These are phyloP conservation scores for Drosophila fulvimacula DNA, from an alignment of 2,888 invertebrate species.

Conservation along the genomic window DNA sequence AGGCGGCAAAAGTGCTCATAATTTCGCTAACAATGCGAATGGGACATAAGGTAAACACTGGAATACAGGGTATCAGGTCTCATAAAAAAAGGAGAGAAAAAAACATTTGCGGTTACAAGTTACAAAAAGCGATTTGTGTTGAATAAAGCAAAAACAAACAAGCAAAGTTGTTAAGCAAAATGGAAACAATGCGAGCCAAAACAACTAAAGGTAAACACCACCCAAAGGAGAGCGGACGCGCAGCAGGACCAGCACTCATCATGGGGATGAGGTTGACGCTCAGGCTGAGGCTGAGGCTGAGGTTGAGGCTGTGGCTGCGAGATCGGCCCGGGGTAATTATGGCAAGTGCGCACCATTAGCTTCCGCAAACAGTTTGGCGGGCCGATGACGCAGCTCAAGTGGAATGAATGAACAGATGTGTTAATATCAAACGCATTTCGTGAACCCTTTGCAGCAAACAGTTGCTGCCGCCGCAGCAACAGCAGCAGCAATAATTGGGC, in stretches of 20 bases:
- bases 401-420: conserved; percentile 85
- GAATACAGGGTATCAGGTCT: conserved; percentile 19
- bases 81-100: conserved; percentile 12
- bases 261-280: conserved; percentile 18
- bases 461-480: conserved; percentile 52
- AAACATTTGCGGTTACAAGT: conserved; percentile 70
- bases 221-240: conserved; percentile 13
- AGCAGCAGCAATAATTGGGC: conserved; percentile 72
- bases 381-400: conserved; percentile 76
- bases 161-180: conserved; percentile 65
- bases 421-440: conserved; percentile 83
- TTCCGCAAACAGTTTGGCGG: conserved; percentile 70
- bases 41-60: conserved; percentile 48
- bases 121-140: conserved; percentile 73
- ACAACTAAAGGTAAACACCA: conserved; percentile 62
- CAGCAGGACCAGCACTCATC: conserved; percentile 8
- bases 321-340: conserved; percentile 68
- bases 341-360: conserved; percentile 81
- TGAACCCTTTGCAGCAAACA: conserved; percentile 80
- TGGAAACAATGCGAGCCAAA: conserved; percentile 63
- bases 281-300: not conserved
- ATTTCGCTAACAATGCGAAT: conserved; percentile 62
- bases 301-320: conserved; percentile 29
- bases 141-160: conserved; percentile 64
- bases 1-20: conserved; percentile 73